phyloP scores from a whole-genome alignment of 1,140 invertebrate species.

The Platyura marginata region DNA sequence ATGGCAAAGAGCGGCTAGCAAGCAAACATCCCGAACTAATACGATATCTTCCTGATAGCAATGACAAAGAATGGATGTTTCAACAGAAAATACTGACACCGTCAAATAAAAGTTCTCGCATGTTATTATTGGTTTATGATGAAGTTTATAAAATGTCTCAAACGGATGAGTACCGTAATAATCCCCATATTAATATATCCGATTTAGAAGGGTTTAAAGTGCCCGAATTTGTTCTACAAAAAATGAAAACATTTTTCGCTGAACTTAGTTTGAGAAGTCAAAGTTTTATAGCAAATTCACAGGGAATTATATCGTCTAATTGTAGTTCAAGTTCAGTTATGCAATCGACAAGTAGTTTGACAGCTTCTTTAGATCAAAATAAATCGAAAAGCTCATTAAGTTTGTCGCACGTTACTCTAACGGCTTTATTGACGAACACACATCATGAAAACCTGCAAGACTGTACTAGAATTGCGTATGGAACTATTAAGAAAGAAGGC shows the following conservation, averaged over 20 bases:
- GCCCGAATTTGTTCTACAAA: conserved; percentile 20
- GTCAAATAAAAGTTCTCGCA: conserved; percentile 17
- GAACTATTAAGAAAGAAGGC: no score
- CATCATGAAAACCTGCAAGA: no score
- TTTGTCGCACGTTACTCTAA: conserved; percentile 21
- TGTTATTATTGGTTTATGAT: conserved; percentile 20
- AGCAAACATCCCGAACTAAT: conserved; percentile 23
- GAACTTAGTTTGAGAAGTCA: conserved; percentile 23
- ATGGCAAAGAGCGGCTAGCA: conserved; percentile 18
- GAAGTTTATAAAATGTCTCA: conserved; percentile 17
- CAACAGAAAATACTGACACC: conserved; percentile 16
- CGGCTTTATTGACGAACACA: conserved; percentile 18
- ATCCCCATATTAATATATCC: conserved; percentile 15
- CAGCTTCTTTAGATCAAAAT: conserved; percentile 7
- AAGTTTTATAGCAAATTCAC: conserved; percentile 20
- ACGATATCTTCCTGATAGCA: conserved; percentile 19
- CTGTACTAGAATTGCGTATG: no score
- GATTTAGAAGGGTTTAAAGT: conserved; percentile 18
- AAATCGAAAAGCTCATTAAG: conserved; percentile 14
- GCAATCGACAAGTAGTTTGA: no score
- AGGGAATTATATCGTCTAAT: conserved; percentile 5
- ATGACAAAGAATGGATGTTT: conserved; percentile 19
- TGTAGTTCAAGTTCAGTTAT: background rate
- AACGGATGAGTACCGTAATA: conserved; percentile 14
- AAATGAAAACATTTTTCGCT: conserved; percentile 20